phyloP scores from a whole-genome alignment of 35 echinoderm and acorn worm species.

The Holothuria glaberrima region DNA sequence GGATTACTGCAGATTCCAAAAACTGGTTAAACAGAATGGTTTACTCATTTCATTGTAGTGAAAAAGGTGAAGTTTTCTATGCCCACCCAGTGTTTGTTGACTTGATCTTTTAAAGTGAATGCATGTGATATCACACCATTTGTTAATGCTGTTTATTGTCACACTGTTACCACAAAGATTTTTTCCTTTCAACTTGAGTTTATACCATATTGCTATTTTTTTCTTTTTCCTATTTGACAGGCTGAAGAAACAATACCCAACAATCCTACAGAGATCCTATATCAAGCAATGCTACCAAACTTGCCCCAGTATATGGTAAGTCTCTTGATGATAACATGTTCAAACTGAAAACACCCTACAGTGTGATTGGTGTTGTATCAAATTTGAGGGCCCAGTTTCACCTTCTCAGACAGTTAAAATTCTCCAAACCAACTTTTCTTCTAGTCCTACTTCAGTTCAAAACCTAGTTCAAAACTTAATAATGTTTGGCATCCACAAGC shows the following conservation, averaged over 20 bases:
- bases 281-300: conserved; percentile 97
- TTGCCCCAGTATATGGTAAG: conserved; percentile 99
- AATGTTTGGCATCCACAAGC: no score
- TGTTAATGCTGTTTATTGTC: not conserved
- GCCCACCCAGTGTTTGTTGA: not conserved
- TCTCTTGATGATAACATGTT: not conserved
- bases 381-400: no score
- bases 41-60: not conserved
- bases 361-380: not conserved
- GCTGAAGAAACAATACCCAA: conserved; percentile 83
- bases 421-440: not conserved
- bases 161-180: no score
- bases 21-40: not conserved
- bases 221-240: conserved; percentile 38
- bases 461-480: no score
- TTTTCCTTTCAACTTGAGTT: no score
- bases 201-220: not conserved
- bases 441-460: not conserved
- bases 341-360: no score
- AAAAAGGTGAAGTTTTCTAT: not conserved
- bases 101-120: not conserved
- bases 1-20: no score
- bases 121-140: not conserved
- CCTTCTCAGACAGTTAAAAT: not conserved
- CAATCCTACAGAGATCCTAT: conserved; percentile 80